A percentile compares a stretch with the other conserved stretches of the same genome.
These are phyloP conservation scores for Falco cherrug DNA, from an alignment of 2,797 vertebrate genomes.

Conservation along the genomic window DNA sequence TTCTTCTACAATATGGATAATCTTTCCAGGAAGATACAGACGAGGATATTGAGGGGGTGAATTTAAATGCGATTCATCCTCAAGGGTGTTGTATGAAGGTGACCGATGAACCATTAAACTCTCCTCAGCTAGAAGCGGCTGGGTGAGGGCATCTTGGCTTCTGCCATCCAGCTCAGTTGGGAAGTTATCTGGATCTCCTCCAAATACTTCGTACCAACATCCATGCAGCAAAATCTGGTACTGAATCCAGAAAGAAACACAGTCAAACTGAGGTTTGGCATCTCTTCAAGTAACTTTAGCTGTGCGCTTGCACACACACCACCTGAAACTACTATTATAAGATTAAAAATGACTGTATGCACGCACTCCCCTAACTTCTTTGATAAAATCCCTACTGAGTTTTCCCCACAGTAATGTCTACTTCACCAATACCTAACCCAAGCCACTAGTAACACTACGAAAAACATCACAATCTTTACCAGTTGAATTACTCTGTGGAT, in stretches of 20 bases:
- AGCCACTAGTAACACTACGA: neutral
- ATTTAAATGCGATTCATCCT: constrained; percentile 78
- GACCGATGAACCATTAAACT: constrained; percentile 85
- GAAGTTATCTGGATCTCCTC: constrained; percentile 86
- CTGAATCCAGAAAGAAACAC: constrained; percentile 69
- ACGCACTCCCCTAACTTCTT: neutral
- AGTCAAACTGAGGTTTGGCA: neutral
- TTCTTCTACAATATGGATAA: constrained; percentile 90
- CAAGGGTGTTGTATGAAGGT: constrained; percentile 84
- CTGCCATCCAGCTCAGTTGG: constrained; percentile 91
- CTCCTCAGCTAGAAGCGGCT: constrained; percentile 92
- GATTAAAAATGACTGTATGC: neutral
- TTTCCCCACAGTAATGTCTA: neutral
- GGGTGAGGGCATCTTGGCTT: constrained; percentile 80
- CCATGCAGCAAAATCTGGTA: constrained; percentile 93
- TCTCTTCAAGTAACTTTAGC: neutral
- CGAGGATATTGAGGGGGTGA: constrained; percentile 82
- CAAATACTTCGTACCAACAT: constrained; percentile 94
- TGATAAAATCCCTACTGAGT: rapidly evolving
- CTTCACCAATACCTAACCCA: neutral
- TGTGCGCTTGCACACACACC: neutral
- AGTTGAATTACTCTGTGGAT: neutral
- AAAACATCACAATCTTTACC: neutral
- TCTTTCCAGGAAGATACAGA: constrained; percentile 89
- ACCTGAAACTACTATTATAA: neutral